A percentile compares a stretch with the other conserved stretches of the same genome.
phyloP scores from a whole-genome alignment of 2,113 vertebrate species.

The Ceyx margarethae region DNA sequence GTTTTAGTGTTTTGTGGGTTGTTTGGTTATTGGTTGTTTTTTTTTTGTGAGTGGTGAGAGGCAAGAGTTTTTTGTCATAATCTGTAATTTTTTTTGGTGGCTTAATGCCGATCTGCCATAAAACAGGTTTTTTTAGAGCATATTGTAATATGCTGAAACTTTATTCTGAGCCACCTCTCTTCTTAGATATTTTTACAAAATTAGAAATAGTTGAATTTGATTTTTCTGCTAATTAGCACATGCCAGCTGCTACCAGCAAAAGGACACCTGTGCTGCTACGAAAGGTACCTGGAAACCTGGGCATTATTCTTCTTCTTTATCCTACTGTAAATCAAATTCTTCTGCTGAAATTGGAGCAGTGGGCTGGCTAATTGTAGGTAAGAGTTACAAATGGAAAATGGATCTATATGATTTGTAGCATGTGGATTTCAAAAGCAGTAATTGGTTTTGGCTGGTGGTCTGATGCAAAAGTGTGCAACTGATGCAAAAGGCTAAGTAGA shows the following conservation, averaged over 20 bases:
- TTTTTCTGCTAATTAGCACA: conserved; percentile 40
- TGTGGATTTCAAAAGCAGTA: background rate
- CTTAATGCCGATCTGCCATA: background rate
- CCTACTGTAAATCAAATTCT: background rate
- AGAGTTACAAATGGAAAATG: background rate
- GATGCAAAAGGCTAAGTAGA: background rate
- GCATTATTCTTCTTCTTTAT: background rate
- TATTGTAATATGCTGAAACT: background rate
- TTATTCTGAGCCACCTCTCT: background rate
- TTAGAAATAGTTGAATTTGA: conserved; percentile 10
- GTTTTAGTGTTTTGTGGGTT: too few species aligned
- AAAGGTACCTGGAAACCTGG: background rate
- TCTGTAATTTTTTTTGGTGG: background rate
- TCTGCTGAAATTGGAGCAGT: background rate
- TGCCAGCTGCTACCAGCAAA: conserved; percentile 38
- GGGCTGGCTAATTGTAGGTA: background rate
- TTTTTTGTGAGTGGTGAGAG: background rate
- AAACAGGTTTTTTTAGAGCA: background rate
- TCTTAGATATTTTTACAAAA: background rate
- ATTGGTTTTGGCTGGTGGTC: background rate
- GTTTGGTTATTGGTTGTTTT: background rate
- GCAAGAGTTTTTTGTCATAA: background rate
- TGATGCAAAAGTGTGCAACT: background rate
- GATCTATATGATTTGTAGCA: background rate
- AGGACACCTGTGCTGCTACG: conserved; percentile 31